phyloP scores from a whole-genome alignment of 2,113 vertebrate species.

The Cariama cristata region DNA sequence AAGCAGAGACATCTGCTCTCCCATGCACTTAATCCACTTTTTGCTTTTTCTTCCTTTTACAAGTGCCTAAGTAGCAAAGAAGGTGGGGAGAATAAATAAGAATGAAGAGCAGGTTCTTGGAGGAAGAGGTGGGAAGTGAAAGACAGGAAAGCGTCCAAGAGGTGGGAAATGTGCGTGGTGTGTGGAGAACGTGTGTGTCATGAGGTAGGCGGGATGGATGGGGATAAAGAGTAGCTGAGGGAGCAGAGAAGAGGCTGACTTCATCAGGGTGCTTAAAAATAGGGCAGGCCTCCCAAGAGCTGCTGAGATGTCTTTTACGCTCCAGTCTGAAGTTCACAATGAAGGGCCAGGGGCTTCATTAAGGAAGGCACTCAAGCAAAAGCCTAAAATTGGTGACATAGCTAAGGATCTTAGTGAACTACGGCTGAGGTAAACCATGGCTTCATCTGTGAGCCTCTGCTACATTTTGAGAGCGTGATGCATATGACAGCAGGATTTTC shows the following conservation, averaged over 20 bases:
- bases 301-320: neutral
- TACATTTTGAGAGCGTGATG: neutral
- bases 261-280: neutral
- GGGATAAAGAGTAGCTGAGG: neutral
- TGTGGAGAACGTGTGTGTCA: accelerated
- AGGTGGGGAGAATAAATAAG: neutral
- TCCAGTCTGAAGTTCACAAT: neutral
- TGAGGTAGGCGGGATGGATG: neutral
- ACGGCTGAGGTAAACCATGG: neutral
- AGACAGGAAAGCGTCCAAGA: neutral
- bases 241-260: neutral
- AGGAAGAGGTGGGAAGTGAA: neutral
- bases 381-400: neutral
- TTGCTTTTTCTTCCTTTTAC: neutral
- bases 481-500: neutral
- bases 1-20: neutral
- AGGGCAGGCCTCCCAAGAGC: neutral
- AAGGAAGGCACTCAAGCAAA: neutral
- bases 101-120: neutral
- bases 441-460: neutral
- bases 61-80: neutral
- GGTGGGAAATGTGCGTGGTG: accelerated
- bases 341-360: neutral
- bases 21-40: neutral
- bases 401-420: neutral